These are phyloP conservation scores for Periophthalmus modestus DNA, from an alignment of 2,113 vertebrate species.

Conservation along the genomic window DNA sequence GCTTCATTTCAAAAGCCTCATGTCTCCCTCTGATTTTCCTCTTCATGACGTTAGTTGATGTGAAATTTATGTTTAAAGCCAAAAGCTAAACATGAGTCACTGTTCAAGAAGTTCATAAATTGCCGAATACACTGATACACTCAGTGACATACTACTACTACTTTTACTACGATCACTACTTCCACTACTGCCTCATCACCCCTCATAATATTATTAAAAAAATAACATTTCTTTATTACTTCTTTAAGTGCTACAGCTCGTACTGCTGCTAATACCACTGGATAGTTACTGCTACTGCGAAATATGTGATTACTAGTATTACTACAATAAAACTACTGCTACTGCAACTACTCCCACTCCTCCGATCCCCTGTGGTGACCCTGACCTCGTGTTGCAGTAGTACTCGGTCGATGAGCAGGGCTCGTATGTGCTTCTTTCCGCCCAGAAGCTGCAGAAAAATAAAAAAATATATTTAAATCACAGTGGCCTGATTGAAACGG, in stretches of 20 bases:
- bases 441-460: slow-evolving; percentile 83
- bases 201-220: no score
- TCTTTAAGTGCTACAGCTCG: no score
- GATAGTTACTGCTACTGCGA: no score
- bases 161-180: no score
- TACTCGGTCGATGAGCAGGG: slow-evolving; percentile 92
- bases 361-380: neutral
- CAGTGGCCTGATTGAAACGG: slow-evolving; percentile 10
- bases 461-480: slow-evolving; percentile 5
- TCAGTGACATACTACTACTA: no score
- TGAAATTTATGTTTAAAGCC: neutral
- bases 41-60: neutral
- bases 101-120: neutral
- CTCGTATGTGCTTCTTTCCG: slow-evolving; percentile 93
- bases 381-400: slow-evolving; percentile 95
- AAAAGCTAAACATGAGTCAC: neutral
- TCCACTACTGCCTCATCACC: no score
- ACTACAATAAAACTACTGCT: neutral
- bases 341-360: neutral
- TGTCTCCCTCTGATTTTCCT: neutral
- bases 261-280: no score
- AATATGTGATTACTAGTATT: no score
- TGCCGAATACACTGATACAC: neutral
- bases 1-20: neutral
- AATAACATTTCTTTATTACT: no score